Evolutionary conservation across 2,888 invertebrate species (phyloP).

Genomic region (Graphium colonna): DNA sequence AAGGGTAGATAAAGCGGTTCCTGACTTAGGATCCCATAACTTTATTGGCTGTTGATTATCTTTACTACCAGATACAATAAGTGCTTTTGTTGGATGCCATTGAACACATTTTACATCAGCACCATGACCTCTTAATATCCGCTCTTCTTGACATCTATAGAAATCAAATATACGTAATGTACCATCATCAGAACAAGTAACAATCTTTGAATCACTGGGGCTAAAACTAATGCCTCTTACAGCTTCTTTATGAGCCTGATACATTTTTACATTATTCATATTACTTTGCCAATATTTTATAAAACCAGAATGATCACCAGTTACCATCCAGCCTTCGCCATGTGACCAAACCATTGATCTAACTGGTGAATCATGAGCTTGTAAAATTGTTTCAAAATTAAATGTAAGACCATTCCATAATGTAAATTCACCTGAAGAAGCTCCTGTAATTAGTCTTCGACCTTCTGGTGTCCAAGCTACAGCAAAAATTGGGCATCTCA

Average conservation of each 20-base stretch:
- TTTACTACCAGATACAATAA: constrained; percentile 98
- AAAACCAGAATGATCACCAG: constrained; percentile 98
- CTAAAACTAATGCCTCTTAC: constrained; percentile 99
- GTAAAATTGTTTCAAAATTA: constrained; percentile 99
- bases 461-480: constrained; percentile 99
- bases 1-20: constrained; percentile 96
- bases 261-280: constrained; percentile 99
- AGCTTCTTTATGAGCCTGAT: constrained; percentile 99
- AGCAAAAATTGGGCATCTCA: constrained; percentile 99
- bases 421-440: constrained; percentile 99
- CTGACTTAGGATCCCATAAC: constrained; percentile 99
- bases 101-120: constrained; percentile 99
- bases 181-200: constrained; percentile 99
- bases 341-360: constrained; percentile 99
- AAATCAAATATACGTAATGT: constrained; percentile 99
- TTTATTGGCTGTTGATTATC: constrained; percentile 99
- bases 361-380: constrained; percentile 99
- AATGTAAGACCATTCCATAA: constrained; percentile 99
- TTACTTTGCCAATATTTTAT: constrained; percentile 99
- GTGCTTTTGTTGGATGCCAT: constrained; percentile 99
- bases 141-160: constrained; percentile 96
- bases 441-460: constrained; percentile 97
- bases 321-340: constrained; percentile 99
- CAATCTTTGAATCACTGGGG: constrained; percentile 99
- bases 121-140: constrained; percentile 95